Evolutionary conservation across 2,113 vertebrate genomes (phyloP).

Genomic region (Centrocercus urophasianus): DNA sequence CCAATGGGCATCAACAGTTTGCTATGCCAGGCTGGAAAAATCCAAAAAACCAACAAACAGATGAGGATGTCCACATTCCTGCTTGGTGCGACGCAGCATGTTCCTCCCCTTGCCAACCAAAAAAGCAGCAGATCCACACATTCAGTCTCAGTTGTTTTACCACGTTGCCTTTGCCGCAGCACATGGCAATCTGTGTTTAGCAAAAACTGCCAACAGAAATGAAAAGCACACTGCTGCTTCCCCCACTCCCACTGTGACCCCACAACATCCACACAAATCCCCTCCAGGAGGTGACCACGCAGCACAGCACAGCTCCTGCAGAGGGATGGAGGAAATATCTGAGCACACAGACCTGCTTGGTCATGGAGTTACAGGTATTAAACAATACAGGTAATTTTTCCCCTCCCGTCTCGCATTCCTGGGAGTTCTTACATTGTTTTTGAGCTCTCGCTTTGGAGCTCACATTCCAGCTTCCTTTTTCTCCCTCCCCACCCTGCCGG

Average conservation of each 20-base stretch:
- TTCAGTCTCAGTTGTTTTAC: not conserved
- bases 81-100: not conserved
- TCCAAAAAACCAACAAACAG: not conserved
- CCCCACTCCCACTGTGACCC: not conserved
- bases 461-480: not conserved
- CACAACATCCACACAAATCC: not conserved
- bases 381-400: not conserved
- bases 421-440: not conserved
- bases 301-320: not conserved
- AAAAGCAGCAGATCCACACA: not conserved
- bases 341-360: not conserved
- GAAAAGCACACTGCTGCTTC: not conserved
- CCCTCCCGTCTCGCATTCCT: not conserved
- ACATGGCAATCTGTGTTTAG: not conserved
- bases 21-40: not conserved
- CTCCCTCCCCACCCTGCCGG: not conserved
- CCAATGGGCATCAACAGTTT: not conserved
- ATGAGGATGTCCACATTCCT: fast-evolving
- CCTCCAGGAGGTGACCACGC: not conserved
- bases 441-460: not conserved
- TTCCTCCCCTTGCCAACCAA: not conserved
- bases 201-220: not conserved
- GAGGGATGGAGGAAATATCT: not conserved
- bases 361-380: not conserved
- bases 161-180: not conserved